Evolutionary conservation across 2,113 vertebrate species (phyloP), one percentile per base, ranked within the genome.

Genomic region (Catharus fuscescens): DNA sequence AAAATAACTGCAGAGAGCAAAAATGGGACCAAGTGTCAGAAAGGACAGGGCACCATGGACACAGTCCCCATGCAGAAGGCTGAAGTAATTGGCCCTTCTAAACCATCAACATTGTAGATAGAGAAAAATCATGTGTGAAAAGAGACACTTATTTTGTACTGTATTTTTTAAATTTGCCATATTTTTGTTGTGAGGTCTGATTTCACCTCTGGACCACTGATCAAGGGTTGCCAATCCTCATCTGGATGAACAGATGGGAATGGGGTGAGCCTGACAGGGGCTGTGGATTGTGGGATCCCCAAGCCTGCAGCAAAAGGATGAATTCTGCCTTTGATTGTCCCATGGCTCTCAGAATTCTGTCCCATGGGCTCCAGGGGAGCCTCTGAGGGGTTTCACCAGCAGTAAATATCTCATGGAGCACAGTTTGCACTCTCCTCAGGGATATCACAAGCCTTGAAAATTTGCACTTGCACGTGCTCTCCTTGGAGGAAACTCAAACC

Each of bases 211-310:
- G 56, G 34, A 26, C 7, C 48, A 31, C 12, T 34, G 52, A 15
- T 34, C 12, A 6, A 28, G 50, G 50, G 15, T 10, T n/a, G 36
- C 5, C 32, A 45, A 0, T n/a, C 56, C 5, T 48, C 26, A 10
- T 9, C 8, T 5, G 21, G 26, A 21, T 10, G n/a, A 38, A 10
- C 3, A 32, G 36, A 32, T 47, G 86, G 52, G 45, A 44, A 36
- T 2, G 6, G n/a, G 3, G 0, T 31, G 54, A 60, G 20, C 40
- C 76, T 66, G 36, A 0, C 26, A 14, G 5, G 52, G 45, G 18
- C 2, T 0, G 0, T 29, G 44, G 36, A 4, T 9, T 0, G 0
- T 32, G 36, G n/a, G 25, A 48, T 48, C 50, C 52, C 18, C 48
- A 65, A 78, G 28, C 25, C 72, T 53, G 24, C 38, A 79, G 44